Base-by-base conservation (phyloP, 2,888 invertebrate species). In the Brachypalpus laphriformis region DNA sequence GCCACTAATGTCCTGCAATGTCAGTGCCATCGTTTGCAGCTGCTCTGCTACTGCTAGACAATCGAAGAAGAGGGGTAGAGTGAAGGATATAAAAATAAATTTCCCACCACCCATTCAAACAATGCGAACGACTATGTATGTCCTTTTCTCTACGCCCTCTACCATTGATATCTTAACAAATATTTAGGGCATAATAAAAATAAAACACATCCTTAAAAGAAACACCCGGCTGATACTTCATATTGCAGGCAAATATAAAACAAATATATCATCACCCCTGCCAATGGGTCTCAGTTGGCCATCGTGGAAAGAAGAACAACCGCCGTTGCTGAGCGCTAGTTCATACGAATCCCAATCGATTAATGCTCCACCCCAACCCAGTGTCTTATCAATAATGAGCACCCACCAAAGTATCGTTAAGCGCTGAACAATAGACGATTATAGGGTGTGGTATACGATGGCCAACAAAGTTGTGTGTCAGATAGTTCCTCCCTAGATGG, bases 181-280 rank as follows among this genome's bases (percentile, higher is more conserved):
- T 85, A 56, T 78, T 74, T 45, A 66, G 61, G 74, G 65, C 37
- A 71, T 40, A 40, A 40, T 40, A 40, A 40, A 76, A 59, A 70
- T 75, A 71, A 66, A 75, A 45, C 70, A 80, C 80, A 85, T 80
- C 80, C 85, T 65, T 57, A 80, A 68, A 80, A 75, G 68, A 65
- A 83, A 82, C 54, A 61, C 51, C 72, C 51, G 16, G 16, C 71
- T 65, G 61, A 74, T 74, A 61, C 54, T 70, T 37, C 40, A 61
- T 54, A 61, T 37, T 61, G 72, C 57, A 75, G 74, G 61, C 70
- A 75, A 78, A 80, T 75, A 80, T 47, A 78, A 68, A 61, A 20
- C 66, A 61, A 61, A 68, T 78, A 59, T 80, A 71, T 75, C 71
- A 71, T 65, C 47, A 31, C 51, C 59, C 54, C 42, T n/a, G 59